phyloP scores from a whole-genome alignment of 2,888 invertebrate species.

The Ornithoptera priamus region DNA sequence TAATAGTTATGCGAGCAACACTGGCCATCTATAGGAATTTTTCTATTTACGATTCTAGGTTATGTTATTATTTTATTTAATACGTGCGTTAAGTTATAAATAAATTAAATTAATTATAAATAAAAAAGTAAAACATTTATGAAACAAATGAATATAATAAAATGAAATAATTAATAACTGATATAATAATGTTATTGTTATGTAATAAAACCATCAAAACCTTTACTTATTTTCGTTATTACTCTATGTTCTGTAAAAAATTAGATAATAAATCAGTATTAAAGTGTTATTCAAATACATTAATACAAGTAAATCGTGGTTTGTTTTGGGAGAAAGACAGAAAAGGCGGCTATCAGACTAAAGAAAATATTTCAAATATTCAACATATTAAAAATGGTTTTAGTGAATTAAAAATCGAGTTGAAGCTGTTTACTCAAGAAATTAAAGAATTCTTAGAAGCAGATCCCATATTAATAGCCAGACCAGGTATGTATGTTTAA shows the following conservation, averaged over 20 bases:
- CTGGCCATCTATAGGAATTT: neutral
- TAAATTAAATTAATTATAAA: neutral
- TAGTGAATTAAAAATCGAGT: conserved; percentile 83
- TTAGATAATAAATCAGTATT: conserved; percentile 39
- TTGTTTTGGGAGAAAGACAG: conserved; percentile 80
- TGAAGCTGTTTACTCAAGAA: conserved; percentile 84
- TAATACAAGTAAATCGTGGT: conserved; percentile 48
- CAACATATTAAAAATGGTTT: conserved; percentile 83
- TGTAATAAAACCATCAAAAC: conserved; percentile 39
- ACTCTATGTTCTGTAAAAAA: conserved; percentile 45
- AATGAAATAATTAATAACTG: neutral
- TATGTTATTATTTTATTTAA: conserved; percentile 12
- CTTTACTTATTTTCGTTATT: conserved; percentile 41
- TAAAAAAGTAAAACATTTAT: neutral
- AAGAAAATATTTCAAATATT: conserved; percentile 63
- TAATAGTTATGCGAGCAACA: no score
- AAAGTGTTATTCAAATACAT: conserved; percentile 36
- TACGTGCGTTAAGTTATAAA: neutral
- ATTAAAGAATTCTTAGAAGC: conserved; percentile 81
- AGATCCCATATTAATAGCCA: conserved; percentile 81
- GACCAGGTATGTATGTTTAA: conserved; percentile 65
- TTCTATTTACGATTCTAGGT: conserved; percentile 2
- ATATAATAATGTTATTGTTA: conserved; percentile 39
- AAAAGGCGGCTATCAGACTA: conserved; percentile 81
- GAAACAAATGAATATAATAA: neutral